These are phyloP conservation scores for Mystacides longicornis DNA, from an alignment of 2,888 invertebrate species.

Conservation along the genomic window DNA sequence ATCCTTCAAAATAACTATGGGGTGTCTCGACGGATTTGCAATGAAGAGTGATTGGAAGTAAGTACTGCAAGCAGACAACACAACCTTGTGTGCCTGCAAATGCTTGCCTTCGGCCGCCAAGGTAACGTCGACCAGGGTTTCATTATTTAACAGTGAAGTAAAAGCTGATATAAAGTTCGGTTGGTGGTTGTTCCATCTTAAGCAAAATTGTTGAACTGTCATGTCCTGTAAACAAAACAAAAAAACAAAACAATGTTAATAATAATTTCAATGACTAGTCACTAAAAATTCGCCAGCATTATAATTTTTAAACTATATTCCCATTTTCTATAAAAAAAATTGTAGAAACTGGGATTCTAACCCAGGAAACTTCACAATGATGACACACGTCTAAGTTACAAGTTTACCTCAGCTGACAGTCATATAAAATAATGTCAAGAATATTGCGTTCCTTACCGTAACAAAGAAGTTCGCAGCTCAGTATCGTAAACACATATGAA, in stretches of 20 bases:
- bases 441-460: too few species aligned
- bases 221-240: slow-evolving; percentile 32
- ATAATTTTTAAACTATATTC: background rate
- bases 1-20: slow-evolving; percentile 84
- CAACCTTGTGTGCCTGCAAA: slow-evolving; percentile 82
- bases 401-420: too few species aligned
- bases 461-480: too few species aligned
- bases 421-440: too few species aligned
- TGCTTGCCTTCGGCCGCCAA: slow-evolving; percentile 86
- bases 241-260: too few species aligned
- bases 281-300: background rate
- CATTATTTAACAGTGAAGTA: slow-evolving; percentile 72
- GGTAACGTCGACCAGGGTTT: slow-evolving; percentile 82
- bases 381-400: too few species aligned
- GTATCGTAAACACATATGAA: too few species aligned
- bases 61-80: slow-evolving; percentile 85
- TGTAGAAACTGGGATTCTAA: too few species aligned
- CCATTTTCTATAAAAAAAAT: too few species aligned
- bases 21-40: slow-evolving; percentile 81
- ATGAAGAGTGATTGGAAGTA: slow-evolving; percentile 83
- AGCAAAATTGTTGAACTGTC: slow-evolving; percentile 70
- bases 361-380: too few species aligned
- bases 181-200: slow-evolving; percentile 90
- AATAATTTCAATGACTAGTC: too few species aligned
- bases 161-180: slow-evolving; percentile 88